Conservation (phyloP, 2,888 invertebrate species). For the Eristalis pertinax region DNA sequence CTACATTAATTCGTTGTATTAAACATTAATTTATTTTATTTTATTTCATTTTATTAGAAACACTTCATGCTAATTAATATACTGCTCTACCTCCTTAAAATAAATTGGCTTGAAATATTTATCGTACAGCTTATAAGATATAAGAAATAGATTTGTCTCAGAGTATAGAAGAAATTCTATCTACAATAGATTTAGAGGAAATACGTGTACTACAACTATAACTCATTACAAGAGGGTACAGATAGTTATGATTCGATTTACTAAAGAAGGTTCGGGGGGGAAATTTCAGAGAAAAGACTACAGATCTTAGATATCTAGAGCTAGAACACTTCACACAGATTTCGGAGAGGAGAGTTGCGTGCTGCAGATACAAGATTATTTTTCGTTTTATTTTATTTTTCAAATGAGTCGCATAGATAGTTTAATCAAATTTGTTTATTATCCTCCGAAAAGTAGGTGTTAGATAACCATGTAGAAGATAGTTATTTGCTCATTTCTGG, state of each 20-base stretch:
- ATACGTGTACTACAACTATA: constrained; percentile 59
- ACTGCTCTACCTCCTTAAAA: neutral
- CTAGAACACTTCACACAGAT: constrained; percentile 56
- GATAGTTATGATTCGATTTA: constrained; percentile 14
- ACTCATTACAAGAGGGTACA: constrained; percentile 19
- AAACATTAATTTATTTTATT: neutral
- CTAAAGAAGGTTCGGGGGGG: constrained; percentile 24
- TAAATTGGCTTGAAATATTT: neutral
- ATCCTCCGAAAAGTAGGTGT: constrained; percentile 6
- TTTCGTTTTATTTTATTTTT: neutral
- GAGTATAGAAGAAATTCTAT: constrained; percentile 41
- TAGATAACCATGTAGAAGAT: constrained; percentile 11
- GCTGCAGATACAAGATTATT: constrained; percentile 22
- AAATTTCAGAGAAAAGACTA: constrained; percentile 54
- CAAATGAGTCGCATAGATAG: neutral
- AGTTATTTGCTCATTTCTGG: neutral
- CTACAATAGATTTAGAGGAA: constrained; percentile 12
- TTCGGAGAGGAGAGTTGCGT: constrained; percentile 49
- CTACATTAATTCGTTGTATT: neutral
- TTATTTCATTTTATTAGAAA: neutral
- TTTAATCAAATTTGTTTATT: constrained; percentile 12
- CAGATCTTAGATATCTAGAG: constrained; percentile 21
- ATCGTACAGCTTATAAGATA: neutral
- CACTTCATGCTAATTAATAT: neutral
- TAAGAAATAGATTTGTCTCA: neutral